Evolutionary conservation across 2,113 vertebrate genomes (phyloP).

Genomic region (Gyps fulvus): DNA sequence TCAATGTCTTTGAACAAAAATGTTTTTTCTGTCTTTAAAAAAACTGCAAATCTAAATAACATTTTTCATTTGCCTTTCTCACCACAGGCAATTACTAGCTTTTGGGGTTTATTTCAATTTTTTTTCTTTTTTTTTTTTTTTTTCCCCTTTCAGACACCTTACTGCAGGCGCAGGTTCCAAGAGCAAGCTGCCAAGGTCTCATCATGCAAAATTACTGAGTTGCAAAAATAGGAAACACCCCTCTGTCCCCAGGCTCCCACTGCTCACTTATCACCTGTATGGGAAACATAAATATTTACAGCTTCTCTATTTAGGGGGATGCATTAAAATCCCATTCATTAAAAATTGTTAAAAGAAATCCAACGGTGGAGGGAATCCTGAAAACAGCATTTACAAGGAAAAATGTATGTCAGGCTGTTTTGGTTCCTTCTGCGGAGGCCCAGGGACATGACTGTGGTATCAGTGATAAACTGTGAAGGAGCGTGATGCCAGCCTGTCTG

Average conservation of each 20-base stretch:
- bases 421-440: background rate
- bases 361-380: background rate
- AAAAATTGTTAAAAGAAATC: background rate
- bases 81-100: background rate
- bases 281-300: background rate
- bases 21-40: background rate
- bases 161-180: background rate
- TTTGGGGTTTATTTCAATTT: background rate
- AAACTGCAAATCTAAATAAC: background rate
- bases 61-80: background rate
- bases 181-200: background rate
- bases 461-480: accelerated
- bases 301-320: background rate
- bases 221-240: background rate
- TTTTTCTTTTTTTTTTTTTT: background rate
- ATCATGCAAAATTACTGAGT: background rate
- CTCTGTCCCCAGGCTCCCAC: background rate
- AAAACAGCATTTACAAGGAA: background rate
- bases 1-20: background rate
- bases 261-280: background rate
- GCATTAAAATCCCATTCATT: background rate
- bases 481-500: background rate
- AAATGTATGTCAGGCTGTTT: background rate
- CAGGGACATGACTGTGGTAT: background rate
- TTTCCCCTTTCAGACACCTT: background rate